A percentile compares a stretch with the other conserved stretches of the same genome.
phyloP scores from a whole-genome alignment of 2,797 vertebrate genomes.

The Schizopygopsis malacanthus region DNA sequence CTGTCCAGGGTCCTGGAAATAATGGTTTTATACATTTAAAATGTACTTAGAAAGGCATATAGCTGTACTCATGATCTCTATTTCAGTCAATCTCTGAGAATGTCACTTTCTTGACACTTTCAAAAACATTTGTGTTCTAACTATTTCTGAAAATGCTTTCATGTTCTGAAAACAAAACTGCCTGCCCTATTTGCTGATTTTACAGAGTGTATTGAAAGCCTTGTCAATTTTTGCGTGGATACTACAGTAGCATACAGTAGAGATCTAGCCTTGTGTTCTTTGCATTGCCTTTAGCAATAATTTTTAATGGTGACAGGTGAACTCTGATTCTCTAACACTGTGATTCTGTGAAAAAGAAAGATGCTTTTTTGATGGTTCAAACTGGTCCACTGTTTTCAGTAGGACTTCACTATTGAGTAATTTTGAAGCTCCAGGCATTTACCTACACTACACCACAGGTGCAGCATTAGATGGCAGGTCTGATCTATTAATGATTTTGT shows the following conservation, averaged over 20 bases:
- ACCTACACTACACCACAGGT: not conserved
- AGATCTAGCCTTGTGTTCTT: no score
- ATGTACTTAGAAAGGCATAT: not conserved
- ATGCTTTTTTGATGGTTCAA: not conserved
- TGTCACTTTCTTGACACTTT: constrained; percentile 30
- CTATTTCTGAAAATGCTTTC: constrained; percentile 25
- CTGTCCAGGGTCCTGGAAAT: constrained; percentile 46
- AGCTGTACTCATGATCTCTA: not conserved
- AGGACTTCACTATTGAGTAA: not conserved
- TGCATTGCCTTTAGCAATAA: not conserved
- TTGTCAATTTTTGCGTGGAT: not conserved
- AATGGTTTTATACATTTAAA: not conserved
- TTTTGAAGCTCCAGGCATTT: not conserved
- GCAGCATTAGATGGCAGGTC: not conserved
- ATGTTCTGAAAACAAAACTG: constrained; percentile 23
- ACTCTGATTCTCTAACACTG: not conserved
- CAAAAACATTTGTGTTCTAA: constrained; percentile 34
- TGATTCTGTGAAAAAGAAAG: not conserved
- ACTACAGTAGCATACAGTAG: not conserved
- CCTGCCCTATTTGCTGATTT: not conserved
- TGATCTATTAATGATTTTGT: constrained; percentile 12
- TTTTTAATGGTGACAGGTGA: not conserved
- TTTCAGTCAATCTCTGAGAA: constrained; percentile 26
- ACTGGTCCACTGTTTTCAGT: not conserved
- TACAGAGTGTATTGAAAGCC: not conserved